A percentile compares a stretch with the other conserved stretches of the same genome.
phyloP scores from a whole-genome alignment of 2,888 invertebrate species.

The Cyrtodaria siliqua region DNA sequence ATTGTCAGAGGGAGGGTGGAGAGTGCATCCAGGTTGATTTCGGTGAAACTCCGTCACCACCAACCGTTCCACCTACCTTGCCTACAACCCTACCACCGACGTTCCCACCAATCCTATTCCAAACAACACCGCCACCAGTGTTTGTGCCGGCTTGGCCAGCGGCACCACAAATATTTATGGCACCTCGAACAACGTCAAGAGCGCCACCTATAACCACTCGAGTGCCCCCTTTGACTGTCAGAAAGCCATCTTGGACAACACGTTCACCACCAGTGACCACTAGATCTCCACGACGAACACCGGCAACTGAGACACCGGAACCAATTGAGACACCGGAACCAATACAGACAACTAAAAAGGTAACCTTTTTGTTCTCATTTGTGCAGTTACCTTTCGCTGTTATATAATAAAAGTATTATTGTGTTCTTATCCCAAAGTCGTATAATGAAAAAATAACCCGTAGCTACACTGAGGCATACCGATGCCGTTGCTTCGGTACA shows the following conservation, averaged over 20 bases:
- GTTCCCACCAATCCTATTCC: slow-evolving; percentile 6
- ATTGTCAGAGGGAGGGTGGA: slow-evolving; percentile 56
- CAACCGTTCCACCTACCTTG: not conserved
- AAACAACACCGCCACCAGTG: not conserved
- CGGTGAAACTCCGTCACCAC: slow-evolving; percentile 8
- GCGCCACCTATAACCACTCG: not conserved
- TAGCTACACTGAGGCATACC: too few relatives aligned
- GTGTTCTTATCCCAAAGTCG: too few relatives aligned
- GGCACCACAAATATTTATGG: not conserved
- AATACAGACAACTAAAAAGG: too few relatives aligned
- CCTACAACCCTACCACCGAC: slow-evolving; percentile 6
- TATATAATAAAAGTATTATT: too few relatives aligned
- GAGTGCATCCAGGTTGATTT: slow-evolving; percentile 56
- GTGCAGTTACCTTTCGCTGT: too few relatives aligned
- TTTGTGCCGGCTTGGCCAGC: not conserved
- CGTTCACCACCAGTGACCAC: not conserved
- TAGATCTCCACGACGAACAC: too few relatives aligned
- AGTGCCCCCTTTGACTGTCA: not conserved
- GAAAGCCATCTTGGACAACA: not conserved
- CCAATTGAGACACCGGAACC: too few relatives aligned
- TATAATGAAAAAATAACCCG: too few relatives aligned
- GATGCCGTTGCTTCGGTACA: too few relatives aligned
- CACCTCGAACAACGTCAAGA: slow-evolving; percentile 10
- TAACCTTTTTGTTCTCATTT: too few relatives aligned
- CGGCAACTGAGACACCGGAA: too few relatives aligned